phyloP scores from a whole-genome alignment of 2,888 invertebrate genomes.

The Melieria omissa region DNA sequence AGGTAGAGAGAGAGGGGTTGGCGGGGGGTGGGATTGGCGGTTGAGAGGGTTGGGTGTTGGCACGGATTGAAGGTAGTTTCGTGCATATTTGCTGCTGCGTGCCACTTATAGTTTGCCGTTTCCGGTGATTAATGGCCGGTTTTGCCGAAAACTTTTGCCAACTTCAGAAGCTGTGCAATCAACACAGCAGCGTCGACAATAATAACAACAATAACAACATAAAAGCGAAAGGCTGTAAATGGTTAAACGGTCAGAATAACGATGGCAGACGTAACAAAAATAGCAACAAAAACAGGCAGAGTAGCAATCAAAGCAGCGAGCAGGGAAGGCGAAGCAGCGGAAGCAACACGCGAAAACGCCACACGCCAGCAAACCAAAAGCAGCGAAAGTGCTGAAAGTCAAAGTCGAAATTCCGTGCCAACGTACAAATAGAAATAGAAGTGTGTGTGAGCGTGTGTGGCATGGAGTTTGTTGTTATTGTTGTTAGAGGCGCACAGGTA shows the following conservation, averaged over 20 bases:
- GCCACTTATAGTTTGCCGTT: conserved; percentile 36
- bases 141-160: conserved; percentile 32
- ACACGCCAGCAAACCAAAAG: background rate
- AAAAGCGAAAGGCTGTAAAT: background rate
- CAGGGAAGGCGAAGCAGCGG: background rate
- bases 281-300: background rate
- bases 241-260: background rate
- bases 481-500: no score
- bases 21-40: background rate
- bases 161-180: conserved; percentile 29
- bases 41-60: background rate
- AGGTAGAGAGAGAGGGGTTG: no score
- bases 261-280: background rate
- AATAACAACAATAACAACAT: background rate
- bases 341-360: background rate
- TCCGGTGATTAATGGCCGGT: conserved; percentile 37
- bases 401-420: no score
- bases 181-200: conserved; percentile 15
- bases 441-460: no score
- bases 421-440: no score
- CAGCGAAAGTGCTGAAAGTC: background rate
- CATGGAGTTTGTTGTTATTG: no score
- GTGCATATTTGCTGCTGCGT: conserved; percentile 7
- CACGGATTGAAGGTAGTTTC: background rate
- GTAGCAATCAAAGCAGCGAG: background rate